Conservation (phyloP, 2,113 vertebrate genomes). For the Thunnus thynnus region DNA sequence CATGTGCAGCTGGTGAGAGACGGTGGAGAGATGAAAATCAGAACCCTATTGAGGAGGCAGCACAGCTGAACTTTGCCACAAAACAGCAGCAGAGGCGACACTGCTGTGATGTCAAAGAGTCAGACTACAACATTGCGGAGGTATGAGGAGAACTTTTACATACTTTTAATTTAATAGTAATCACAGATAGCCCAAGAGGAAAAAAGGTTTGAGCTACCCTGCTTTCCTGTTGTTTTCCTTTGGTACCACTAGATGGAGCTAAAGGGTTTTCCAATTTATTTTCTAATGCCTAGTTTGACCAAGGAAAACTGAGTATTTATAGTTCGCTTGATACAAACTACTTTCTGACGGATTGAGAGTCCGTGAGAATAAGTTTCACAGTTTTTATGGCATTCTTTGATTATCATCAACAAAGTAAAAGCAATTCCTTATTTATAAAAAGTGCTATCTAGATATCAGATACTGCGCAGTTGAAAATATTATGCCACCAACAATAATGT, state of each 20-base stretch:
- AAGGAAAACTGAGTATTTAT: neutral
- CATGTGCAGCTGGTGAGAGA: constrained; percentile 77
- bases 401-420: neutral
- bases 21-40: constrained; percentile 82
- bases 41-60: constrained; percentile 81
- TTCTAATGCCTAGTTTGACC: neutral
- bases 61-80: constrained; percentile 66
- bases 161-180: neutral
- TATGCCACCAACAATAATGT: neutral
- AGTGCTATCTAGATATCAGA: neutral
- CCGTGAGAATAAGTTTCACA: neutral
- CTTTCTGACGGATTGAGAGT: neutral
- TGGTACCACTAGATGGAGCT: constrained; percentile 75
- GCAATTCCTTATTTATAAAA: neutral
- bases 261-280: constrained; percentile 11
- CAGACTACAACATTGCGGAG: constrained; percentile 82
- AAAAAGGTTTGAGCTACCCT: neutral
- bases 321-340: neutral
- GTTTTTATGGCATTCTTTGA: neutral
- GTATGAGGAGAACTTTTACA: constrained; percentile 75
- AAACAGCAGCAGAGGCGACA: constrained; percentile 78
- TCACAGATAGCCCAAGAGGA: neutral
- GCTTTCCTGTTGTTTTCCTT: neutral
- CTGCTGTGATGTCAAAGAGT: constrained; percentile 78
- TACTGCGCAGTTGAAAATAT: neutral